Evolutionary conservation across 2,113 vertebrate species (phyloP), one percentile per base, ranked within the genome.

Genomic region (Circaetus cinerascens): DNA sequence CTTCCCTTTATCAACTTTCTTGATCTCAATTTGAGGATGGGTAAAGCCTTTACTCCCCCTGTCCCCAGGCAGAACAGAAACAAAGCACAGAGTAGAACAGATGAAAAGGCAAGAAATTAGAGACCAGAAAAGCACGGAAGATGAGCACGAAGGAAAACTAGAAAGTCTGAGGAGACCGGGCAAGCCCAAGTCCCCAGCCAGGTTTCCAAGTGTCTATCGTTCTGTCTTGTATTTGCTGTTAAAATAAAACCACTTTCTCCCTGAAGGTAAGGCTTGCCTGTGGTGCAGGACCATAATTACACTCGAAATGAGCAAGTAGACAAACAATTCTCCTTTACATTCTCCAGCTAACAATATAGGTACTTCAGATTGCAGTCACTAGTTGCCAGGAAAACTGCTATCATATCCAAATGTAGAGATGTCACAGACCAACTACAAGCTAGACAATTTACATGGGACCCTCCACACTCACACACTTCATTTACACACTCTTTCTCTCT

Each of bases 381-480:
- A 60, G 30, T 4, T 91, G 56, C 64, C 43, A 91, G 43, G 34
- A 81, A 60, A 79, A 34, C 34, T 34, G 64, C 41, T n/a, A 23
- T 5, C 13, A 5, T 7, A 34, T 18, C 77, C 71, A n/a, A 59
- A 55, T 2, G 36, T 6, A 77, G 27, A 69, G 41, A 25, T 20
- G n/a, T 46, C 50, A 66, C 38, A 62, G 56, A 53, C 1, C 50
- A 53, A 5, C 67, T 45, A 53, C 41, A 68, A 26, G 14, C 13
- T 18, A 51, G 12, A 32, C 51, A 43, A 20, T 5, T 46, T 2
- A 21, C 69, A 27, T 0, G 0, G 63, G 19, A 45, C 18, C 25
- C 43, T 45, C 29, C 5, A 11, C 45, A 32, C 50, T 41, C 73
- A 62, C 71, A 27, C 13, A 21, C 22, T 13, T 15, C 11, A 64